Base-by-base conservation (phyloP, 1,140 invertebrate genomes). In the Formica selysi region DNA sequence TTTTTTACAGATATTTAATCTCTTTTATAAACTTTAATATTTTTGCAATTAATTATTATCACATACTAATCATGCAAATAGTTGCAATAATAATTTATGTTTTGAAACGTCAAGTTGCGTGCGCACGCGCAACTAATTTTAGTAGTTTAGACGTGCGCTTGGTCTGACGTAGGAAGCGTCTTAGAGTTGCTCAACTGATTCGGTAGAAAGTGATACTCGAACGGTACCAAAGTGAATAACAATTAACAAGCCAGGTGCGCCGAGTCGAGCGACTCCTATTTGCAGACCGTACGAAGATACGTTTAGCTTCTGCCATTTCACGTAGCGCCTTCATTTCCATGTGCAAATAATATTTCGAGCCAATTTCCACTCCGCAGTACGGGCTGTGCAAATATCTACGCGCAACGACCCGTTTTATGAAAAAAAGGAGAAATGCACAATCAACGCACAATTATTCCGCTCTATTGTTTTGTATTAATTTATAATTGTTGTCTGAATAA, bases 331-430 rank as follows among this genome's bases (percentile, higher is more conserved):
- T 90, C 89, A 91, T 92, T 89, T 91, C 78, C 87, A 90, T 87
- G 89, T 83, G 85, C 89, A 92, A 92, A 92, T 92, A 92, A 90
- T 92, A 89, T 92, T 89, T 92, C 87, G 88, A 85, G 54, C 76
- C 38, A 86, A 83, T 88, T 80, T 80, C 26, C 6, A 90, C 89
- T 83, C 8, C 83, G 76, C 86, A 61, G 85, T 89, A 90, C 86
- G 78, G 88, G 84, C 65, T 85, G 59, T 44, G 44, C 29, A 78
- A 79, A 80, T 70, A 70, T 61, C 80, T 29, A 38, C 36, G 26
- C 51, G 61, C 32, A 29, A 36, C 5, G 38, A 59, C 22, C n/a
- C 26, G 13, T 74, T 83, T 81, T 5, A 16, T 19, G 36, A 44
- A 26, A 70, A 38, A 4, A 36, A 13, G 26, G 10, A 11, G 10